These are phyloP conservation scores for Heliconius himera DNA, from an alignment of 1,140 invertebrate genomes.

Conservation along the genomic window DNA sequence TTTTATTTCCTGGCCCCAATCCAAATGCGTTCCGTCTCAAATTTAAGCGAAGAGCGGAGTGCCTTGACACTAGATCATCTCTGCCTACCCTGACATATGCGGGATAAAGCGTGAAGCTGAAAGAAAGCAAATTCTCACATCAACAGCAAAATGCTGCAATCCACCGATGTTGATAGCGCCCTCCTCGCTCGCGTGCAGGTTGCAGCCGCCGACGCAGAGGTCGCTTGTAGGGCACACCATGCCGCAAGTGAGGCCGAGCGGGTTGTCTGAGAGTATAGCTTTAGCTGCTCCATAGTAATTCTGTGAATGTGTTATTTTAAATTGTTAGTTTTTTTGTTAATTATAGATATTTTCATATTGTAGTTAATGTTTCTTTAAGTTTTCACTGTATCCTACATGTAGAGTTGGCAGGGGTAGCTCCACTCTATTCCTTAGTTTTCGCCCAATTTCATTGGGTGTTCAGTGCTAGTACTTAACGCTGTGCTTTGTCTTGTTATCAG, in stretches of 20 bases:
- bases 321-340: background rate
- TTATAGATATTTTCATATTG: too few species aligned
- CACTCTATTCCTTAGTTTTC: background rate
- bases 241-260: constrained; percentile 96
- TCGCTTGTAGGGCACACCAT: constrained; percentile 99
- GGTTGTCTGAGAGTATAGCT: constrained; percentile 98
- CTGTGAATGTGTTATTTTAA: constrained; percentile 55
- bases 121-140: constrained; percentile 83
- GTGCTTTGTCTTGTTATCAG: too few species aligned
- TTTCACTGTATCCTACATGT: too few species aligned
- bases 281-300: constrained; percentile 99
- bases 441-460: background rate
- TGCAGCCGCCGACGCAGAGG: constrained; percentile 98
- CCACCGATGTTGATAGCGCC: constrained; percentile 99
- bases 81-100: background rate
- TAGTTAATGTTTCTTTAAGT: too few species aligned
- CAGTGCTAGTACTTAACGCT: too few species aligned
- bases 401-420: too few species aligned
- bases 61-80: background rate
- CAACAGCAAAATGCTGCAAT: constrained; percentile 98
- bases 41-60: too few species aligned
- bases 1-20: too few species aligned
- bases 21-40: too few species aligned
- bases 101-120: background rate
- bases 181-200: constrained; percentile 96